phyloP scores from a whole-genome alignment of 2,888 invertebrate species.

The Scaptomyza polygonia region DNA sequence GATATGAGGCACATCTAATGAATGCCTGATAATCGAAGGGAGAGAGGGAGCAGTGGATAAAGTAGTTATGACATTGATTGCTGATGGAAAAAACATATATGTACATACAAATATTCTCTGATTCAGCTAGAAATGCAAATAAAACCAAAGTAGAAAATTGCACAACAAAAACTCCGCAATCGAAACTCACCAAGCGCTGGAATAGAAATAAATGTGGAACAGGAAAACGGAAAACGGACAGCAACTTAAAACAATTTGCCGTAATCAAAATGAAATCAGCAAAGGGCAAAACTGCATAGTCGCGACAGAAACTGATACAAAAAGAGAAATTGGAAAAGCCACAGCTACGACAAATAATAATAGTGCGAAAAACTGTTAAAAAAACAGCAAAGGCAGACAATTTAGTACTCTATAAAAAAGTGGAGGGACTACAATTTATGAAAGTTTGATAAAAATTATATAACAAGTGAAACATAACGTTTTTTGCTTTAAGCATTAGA shows the following conservation, averaged over 20 bases:
- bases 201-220: constrained; percentile 31
- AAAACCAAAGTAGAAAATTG: constrained; percentile 32
- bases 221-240: constrained; percentile 38
- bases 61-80: constrained; percentile 45
- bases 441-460: too few species aligned
- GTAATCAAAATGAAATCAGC: constrained; percentile 78
- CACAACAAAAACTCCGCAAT: constrained; percentile 44
- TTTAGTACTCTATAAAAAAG: constrained; percentile 21
- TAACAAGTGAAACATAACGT: too few species aligned
- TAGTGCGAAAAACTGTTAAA: constrained; percentile 12
- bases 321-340: constrained; percentile 31
- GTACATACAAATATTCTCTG: constrained; percentile 13
- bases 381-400: background rate
- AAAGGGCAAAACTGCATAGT: constrained; percentile 61
- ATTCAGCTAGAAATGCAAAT: constrained; percentile 56
- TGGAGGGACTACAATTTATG: background rate
- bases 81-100: constrained; percentile 27
- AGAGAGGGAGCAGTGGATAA: background rate
- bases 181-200: constrained; percentile 34
- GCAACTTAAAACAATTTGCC: constrained; percentile 76
- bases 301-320: constrained; percentile 30
- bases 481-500: too few species aligned
- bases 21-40: constrained; percentile 6
- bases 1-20: constrained; percentile 36
- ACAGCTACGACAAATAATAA: constrained; percentile 34